A percentile compares a stretch with the other conserved stretches of the same genome.
These are phyloP conservation scores for Pelochelys cantorii DNA, from an alignment of 2,797 vertebrate species.

Conservation along the genomic window DNA sequence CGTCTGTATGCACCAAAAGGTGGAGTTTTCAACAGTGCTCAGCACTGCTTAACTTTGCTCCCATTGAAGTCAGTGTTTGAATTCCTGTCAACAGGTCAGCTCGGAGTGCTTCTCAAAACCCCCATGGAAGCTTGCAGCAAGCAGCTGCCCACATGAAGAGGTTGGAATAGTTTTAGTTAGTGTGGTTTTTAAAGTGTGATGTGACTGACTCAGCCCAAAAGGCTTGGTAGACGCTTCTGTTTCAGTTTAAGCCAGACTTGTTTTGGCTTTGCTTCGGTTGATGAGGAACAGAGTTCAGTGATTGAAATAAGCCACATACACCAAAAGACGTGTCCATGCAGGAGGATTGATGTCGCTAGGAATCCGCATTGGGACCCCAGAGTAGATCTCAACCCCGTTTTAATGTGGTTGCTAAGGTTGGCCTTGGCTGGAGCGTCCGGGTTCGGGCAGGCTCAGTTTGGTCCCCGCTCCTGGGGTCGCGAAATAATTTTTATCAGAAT, in stretches of 20 bases:
- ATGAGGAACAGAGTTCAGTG: background rate
- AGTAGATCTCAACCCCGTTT: too few relatives aligned
- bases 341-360: background rate
- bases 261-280: background rate
- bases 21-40: background rate
- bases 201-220: background rate
- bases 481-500: too few relatives aligned
- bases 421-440: too few relatives aligned
- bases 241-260: background rate
- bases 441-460: too few relatives aligned
- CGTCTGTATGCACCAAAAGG: background rate
- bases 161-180: background rate
- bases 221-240: background rate
- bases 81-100: background rate
- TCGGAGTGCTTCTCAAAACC: background rate
- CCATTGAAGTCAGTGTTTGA: background rate
- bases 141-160: background rate
- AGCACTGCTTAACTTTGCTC: background rate
- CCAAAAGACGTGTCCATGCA: rapidly evolving
- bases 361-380: too few relatives aligned
- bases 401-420: too few relatives aligned
- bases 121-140: background rate
- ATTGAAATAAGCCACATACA: background rate
- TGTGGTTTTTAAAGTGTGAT: background rate
- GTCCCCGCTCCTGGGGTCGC: too few relatives aligned